Evolutionary conservation across 2,113 vertebrate genomes (phyloP).

Genomic region (Chroicocephalus ridibundus): DNA sequence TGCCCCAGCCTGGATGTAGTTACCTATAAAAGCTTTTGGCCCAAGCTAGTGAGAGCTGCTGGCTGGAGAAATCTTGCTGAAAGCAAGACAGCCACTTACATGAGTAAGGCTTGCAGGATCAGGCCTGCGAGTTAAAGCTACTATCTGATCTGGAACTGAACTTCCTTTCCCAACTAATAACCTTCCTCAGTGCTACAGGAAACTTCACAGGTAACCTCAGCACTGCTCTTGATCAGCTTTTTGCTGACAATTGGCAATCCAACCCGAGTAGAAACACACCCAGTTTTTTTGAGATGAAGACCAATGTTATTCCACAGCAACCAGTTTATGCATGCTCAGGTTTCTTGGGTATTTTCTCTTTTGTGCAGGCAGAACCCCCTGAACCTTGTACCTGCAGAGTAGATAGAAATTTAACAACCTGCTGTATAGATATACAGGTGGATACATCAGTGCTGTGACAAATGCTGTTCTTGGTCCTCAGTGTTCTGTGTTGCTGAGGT

Average conservation of each 20-base stretch:
- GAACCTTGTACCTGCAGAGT: not conserved
- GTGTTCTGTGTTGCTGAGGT: not conserved
- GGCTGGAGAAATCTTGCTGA: slow-evolving; percentile 5
- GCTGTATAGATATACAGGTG: not conserved
- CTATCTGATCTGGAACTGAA: slow-evolving; percentile 37
- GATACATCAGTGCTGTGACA: not conserved
- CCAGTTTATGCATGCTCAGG: not conserved
- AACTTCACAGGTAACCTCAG: slow-evolving; percentile 1
- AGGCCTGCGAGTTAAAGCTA: not conserved
- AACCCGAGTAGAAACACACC: not conserved
- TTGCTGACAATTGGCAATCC: slow-evolving; percentile 7
- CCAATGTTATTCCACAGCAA: not conserved
- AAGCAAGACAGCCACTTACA: not conserved
- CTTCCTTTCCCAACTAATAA: not conserved
- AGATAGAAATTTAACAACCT: not conserved
- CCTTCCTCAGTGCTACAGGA: not conserved
- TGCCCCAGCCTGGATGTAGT: not conserved
- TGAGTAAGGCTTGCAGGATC: slow-evolving; percentile 17
- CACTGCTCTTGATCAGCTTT: not conserved
- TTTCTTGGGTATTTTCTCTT: not conserved
- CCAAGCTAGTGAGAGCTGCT: not conserved
- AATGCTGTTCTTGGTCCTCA: not conserved
- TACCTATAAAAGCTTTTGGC: not conserved
- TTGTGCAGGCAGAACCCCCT: not conserved
- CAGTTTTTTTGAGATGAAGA: not conserved